Evolutionary conservation across 2,113 vertebrate genomes (phyloP), one percentile per base, ranked within the genome.

Genomic region (Puntigrus tetrazona): DNA sequence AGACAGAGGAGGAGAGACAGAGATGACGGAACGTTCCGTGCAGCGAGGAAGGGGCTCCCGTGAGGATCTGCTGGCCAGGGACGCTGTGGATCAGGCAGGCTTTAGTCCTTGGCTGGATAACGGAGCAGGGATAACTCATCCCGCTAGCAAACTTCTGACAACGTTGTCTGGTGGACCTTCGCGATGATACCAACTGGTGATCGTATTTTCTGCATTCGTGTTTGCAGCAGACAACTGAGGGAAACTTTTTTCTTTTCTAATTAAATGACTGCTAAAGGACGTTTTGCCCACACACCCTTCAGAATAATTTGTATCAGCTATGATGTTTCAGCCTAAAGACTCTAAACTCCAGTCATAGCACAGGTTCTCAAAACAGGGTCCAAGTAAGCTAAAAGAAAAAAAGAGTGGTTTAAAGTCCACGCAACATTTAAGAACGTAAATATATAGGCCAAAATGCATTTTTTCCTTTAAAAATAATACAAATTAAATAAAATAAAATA

Each of bases 1-100:
- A 84, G 87, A 87, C 87, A 70, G 82, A 78, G 86, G 86, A 87
- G 77, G 83, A 86, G 73, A 78, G 77, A 86, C 73, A 74, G 86
- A 86, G 83, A 86, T 82, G 81, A 78, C 61, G 82, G 87, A 88
- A 88, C 79, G 78, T 86, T 88, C 50, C 63, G 65, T 85, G 92
- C 89, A 87, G 67, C 41, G 87, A 89, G 81, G 88, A 90, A 90
- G 85, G 31, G 61, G 52, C 84, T 92, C 93, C 89, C 89, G 0
- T 25, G 78, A 88, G 89, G 86, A 85, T 84, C 82, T 87, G 85
- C 90, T 89, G 89, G 88, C 88, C 82, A 84, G 86, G 69, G 47
- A 75, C 29, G 61, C 36, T 45, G 73, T 45, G 85, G 61, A 78
- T 80, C 57, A 85, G 63, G 72, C 80, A 80, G 50, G 36, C 1